Base-by-base conservation (phyloP, 2,797 vertebrate species). In the Coranthus polyacanthus region DNA sequence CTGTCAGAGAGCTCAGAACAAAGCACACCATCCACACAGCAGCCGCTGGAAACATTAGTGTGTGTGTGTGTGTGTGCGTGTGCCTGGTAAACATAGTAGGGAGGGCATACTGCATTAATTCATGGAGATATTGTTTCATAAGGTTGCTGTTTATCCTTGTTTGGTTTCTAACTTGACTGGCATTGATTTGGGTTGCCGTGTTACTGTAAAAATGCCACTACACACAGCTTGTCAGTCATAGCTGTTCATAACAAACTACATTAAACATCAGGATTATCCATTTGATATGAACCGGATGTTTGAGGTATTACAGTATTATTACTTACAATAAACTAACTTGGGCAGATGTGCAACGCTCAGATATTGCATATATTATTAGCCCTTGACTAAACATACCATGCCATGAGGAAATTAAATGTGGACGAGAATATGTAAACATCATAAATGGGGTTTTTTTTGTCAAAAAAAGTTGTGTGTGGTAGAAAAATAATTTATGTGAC, bases 1-100 rank as follows among this genome's bases (percentile, higher is more conserved):
- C 87, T 89, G 90, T 89, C 87, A 85, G 83, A 85, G 82, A 62
- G 2, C 74, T 65, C 82, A 81, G 84, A 92, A 91, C 88, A 89
- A 91, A 90, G 88, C 76, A 5, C 78, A 47, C 29, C 61, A 78
- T 85, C 82, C 81, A 79, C 79, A 81, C 74, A 17, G 78, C 84
- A 81, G 75, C 70, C 74, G 54, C 77, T 83, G 79, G 67, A 85
- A 85, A 82, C 79, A 75, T 75, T 68, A 39, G 46, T 47, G 53
- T 57, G 61, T 55, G 65, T 59, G 45, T 66, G 45, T 47, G 65
- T 62, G 39, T 56, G n/a, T n/a, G n/a, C n/a, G n/a, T n/a, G n/a
- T n/a, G 39, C 56, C 34, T 4, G 15, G 6, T 41, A 16, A 16
- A 52, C 47, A 68, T 6, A 60, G 61, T 3, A 43, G 18, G 50